Conservation (phyloP, 2,797 vertebrate genomes). For the Clamator glandarius region DNA sequence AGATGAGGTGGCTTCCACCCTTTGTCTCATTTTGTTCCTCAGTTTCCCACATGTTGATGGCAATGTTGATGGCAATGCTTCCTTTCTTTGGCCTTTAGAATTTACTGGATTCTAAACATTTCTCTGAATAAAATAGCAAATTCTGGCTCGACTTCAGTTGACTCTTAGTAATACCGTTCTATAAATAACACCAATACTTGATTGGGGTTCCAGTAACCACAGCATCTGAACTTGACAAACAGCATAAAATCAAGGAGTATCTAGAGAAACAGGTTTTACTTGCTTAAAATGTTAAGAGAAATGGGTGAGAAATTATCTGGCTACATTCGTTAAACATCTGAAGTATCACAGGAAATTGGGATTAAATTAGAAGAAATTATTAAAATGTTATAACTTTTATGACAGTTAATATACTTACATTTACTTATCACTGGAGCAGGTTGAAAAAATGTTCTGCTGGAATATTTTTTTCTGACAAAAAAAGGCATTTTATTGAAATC, state of each 20-base stretch:
- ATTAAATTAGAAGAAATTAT: conserved; percentile 42
- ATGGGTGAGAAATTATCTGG: neutral
- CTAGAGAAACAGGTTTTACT: neutral
- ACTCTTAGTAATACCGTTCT: neutral
- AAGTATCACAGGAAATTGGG: neutral
- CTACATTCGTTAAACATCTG: conserved; percentile 20
- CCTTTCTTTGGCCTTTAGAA: neutral
- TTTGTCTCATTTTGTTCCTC: neutral
- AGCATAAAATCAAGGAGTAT: neutral
- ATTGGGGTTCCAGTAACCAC: neutral
- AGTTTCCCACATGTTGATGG: neutral
- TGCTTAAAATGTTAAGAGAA: neutral
- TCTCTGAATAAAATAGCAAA: neutral
- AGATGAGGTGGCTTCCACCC: neutral
- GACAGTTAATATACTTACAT: neutral
- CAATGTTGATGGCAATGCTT: neutral
- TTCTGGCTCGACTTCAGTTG: neutral
- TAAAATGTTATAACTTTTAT: conserved; percentile 30
- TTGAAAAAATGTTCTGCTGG: conserved; percentile 24
- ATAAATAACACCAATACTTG: neutral
- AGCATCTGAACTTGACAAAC: neutral
- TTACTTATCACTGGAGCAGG: conserved; percentile 13
- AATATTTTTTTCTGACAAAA: conserved; percentile 24
- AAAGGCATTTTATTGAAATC: conserved; percentile 43
- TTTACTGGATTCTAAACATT: neutral